Evolutionary conservation across 1,140 invertebrate species (phyloP).

Genomic region (Drosophila suzukii): DNA sequence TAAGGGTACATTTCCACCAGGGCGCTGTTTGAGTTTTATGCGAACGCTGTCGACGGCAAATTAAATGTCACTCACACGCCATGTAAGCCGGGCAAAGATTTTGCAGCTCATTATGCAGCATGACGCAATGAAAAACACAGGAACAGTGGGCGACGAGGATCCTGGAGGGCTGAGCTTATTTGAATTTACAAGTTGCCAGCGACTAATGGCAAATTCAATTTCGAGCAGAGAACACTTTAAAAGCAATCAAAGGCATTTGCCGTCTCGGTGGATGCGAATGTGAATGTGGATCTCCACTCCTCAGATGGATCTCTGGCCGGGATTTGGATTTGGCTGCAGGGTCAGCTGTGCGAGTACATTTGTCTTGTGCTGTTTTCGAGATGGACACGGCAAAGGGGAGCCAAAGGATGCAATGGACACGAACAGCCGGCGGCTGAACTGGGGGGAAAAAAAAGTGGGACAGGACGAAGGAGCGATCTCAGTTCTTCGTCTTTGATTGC

Average conservation of each 20-base stretch:
- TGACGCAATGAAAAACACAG: conserved; percentile 69
- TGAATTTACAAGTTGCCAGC: conserved; percentile 54
- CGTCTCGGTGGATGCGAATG: background rate
- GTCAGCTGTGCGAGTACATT: conserved; percentile 66
- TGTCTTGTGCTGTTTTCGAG: conserved; percentile 63
- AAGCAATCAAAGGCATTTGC: conserved; percentile 61
- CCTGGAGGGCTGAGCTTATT: conserved; percentile 22
- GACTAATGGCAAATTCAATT: conserved; percentile 72
- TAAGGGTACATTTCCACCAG: conserved; percentile 21
- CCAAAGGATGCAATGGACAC: conserved; percentile 39
- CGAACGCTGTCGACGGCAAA: conserved; percentile 55
- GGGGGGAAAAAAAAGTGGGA: conserved; percentile 1
- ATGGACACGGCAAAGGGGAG: conserved; percentile 41
- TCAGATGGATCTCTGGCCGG: conserved; percentile 46
- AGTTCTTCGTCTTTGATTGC: conserved; percentile 71
- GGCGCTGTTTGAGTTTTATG: conserved; percentile 28
- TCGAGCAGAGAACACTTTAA: conserved; percentile 58
- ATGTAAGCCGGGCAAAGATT: conserved; percentile 57
- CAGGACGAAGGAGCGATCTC: conserved; percentile 27
- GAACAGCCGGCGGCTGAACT: conserved; percentile 49
- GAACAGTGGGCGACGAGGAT: background rate
- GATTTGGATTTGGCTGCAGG: conserved; percentile 62
- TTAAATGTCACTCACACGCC: conserved; percentile 81
- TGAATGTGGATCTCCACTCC: background rate
- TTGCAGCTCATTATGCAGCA: conserved; percentile 77